Conservation (phyloP, 2,888 invertebrate species). For the Prosopocoilus inquinatus region DNA sequence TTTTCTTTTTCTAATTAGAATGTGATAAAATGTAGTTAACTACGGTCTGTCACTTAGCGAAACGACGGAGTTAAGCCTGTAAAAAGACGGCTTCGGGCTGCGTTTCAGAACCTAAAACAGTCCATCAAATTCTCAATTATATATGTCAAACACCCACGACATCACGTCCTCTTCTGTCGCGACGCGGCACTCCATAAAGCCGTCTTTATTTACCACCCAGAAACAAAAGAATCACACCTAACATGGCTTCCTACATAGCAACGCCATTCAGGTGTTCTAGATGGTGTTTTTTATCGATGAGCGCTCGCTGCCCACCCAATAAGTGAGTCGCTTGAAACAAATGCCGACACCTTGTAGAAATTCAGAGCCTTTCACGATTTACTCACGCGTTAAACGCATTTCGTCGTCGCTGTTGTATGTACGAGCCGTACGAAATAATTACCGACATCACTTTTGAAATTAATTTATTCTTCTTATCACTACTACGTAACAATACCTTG, state of each 20-base stretch:
- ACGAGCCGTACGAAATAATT: too few relatives aligned
- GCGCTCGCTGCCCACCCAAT: conserved; percentile 50
- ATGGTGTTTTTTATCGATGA: conserved; percentile 44
- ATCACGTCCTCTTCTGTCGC: conserved; percentile 19
- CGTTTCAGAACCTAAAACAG: conserved; percentile 33
- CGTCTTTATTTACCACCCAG: conserved; percentile 48
- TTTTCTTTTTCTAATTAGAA: too few relatives aligned
- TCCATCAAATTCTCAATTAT: conserved; percentile 45
- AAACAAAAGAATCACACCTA: conserved; percentile 48
- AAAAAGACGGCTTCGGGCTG: background rate
- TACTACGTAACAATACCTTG: too few relatives aligned
- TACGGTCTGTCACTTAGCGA: conserved; percentile 9
- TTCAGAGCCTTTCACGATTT: conserved; percentile 23
- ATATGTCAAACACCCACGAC: conserved; percentile 37
- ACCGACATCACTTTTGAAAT: too few relatives aligned
- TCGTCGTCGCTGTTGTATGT: too few relatives aligned
- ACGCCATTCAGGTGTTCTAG: conserved; percentile 49
- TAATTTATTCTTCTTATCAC: too few relatives aligned
- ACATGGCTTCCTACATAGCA: conserved; percentile 50
- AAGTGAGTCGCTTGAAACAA: conserved; percentile 46
- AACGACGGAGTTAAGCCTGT: conserved; percentile 4
- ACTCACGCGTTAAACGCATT: background rate
- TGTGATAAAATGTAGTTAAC: conserved; percentile 1
- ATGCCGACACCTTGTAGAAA: conserved; percentile 45
- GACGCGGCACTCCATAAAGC: conserved; percentile 8